Conservation (phyloP, 2,113 vertebrate species). For the zebrafish (Danio rerio) region DNA sequence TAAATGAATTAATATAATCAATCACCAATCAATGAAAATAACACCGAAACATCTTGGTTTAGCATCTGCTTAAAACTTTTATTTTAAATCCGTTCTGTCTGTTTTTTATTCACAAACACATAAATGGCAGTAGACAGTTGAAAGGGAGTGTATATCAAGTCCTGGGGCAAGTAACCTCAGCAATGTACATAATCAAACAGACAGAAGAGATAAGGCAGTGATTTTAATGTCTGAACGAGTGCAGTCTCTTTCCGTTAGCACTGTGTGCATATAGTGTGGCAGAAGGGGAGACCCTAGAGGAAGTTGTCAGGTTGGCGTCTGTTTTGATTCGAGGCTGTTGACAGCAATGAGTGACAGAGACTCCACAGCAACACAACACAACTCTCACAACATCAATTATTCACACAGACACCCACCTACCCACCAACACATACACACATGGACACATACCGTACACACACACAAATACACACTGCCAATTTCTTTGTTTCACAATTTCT, state of each 20-base stretch:
- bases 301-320: conserved; percentile 55
- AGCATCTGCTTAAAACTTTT: too few species aligned
- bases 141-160: conserved; percentile 9
- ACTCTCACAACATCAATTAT: conserved; percentile 65
- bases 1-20: too few species aligned
- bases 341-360: conserved; percentile 58
- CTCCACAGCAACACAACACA: conserved; percentile 50
- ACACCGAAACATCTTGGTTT: too few species aligned
- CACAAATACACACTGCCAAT: conserved; percentile 13
- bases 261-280: conserved; percentile 27
- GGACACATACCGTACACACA: neutral
- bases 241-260: conserved; percentile 8
- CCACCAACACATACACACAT: neutral
- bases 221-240: conserved; percentile 20
- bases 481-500: conserved; percentile 8
- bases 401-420: conserved; percentile 55
- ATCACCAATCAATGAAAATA: too few species aligned
- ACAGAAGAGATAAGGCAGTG: conserved; percentile 14
- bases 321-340: conserved; percentile 56
- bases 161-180: neutral
- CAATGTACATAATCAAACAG: conserved; percentile 36
- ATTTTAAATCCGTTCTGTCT: neutral
- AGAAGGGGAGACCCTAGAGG: conserved; percentile 52
- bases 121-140: neutral
- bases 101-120: neutral